Conservation (phyloP, 2,888 invertebrate genomes). For the Adelphocoris suturalis region DNA sequence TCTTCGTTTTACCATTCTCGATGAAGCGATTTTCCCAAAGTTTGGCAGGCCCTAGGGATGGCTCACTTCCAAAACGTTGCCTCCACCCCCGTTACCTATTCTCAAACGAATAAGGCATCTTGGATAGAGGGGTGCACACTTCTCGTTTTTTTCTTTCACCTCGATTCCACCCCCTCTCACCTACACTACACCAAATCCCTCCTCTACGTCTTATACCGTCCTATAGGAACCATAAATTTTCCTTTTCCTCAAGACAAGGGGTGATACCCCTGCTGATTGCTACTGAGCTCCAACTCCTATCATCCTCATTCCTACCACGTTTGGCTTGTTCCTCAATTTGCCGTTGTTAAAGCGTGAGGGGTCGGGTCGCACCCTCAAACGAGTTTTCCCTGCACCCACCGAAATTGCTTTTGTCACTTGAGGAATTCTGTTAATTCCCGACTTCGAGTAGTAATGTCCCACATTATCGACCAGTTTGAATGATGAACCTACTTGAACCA, state of each 20-base stretch:
- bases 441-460: background rate
- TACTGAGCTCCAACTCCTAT: background rate
- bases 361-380: constrained; percentile 17
- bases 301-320: constrained; percentile 31
- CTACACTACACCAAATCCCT: background rate
- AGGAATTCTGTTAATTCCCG: background rate
- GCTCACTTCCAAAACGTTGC: background rate
- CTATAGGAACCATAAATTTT: background rate
- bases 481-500: background rate
- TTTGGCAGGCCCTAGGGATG: constrained; percentile 37
- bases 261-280: background rate
- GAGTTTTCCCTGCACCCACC: constrained; percentile 7
- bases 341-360: background rate
- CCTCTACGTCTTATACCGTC: background rate
- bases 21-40: background rate
- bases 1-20: constrained; percentile 21
- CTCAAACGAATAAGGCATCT: background rate
- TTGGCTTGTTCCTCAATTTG: constrained; percentile 36
- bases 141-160: background rate
- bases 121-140: constrained; percentile 2
- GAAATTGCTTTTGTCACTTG: constrained; percentile 23
- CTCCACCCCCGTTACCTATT: background rate
- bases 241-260: background rate
- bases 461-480: background rate
- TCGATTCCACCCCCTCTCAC: background rate